Evolutionary conservation across 2,113 vertebrate genomes (phyloP).

Genomic region (Ctenomys sociabilis): DNA sequence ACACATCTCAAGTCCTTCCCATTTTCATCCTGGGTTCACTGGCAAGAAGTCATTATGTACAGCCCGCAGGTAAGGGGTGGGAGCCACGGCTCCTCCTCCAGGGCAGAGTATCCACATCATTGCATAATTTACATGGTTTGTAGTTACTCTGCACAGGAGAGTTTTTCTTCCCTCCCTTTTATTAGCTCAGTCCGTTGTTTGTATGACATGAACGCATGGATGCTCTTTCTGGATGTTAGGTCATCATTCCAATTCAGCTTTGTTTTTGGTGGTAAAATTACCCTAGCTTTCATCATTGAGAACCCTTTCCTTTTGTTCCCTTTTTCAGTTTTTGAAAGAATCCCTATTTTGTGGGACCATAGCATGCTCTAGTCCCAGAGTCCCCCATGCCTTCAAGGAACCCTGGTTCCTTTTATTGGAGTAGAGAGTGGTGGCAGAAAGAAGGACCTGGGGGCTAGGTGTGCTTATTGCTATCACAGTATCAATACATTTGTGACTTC

Average conservation of each 20-base stretch:
- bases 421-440: not conserved
- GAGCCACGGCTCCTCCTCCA: not conserved
- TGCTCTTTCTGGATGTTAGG: not conserved
- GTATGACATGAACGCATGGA: not conserved
- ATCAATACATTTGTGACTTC: not conserved
- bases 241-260: not conserved
- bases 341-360: not conserved
- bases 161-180: not conserved
- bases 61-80: not conserved
- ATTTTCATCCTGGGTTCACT: not conserved
- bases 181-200: not conserved
- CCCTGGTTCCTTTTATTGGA: not conserved
- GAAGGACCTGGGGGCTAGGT: not conserved
- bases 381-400: not conserved
- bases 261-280: not conserved
- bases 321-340: not conserved
- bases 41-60: not conserved
- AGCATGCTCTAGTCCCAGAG: not conserved
- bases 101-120: not conserved
- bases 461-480: not conserved
- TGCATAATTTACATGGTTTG: not conserved
- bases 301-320: not conserved
- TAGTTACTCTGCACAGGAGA: not conserved
- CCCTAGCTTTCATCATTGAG: not conserved
- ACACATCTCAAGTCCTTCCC: not conserved